phyloP scores from a whole-genome alignment of 1,140 invertebrate genomes.

The Steinernema feltiae region DNA sequence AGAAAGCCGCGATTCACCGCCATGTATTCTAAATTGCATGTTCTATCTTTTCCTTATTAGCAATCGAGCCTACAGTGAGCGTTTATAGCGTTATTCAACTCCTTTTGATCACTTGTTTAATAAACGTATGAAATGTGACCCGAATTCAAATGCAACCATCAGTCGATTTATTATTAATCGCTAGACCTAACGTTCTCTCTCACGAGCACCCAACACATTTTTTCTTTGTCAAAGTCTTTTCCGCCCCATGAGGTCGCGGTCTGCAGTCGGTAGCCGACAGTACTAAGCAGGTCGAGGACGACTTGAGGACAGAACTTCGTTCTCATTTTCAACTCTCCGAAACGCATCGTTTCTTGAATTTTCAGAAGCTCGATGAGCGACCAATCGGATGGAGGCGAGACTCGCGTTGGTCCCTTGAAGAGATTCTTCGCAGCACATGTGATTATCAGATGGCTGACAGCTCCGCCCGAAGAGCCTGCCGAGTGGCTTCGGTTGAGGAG shows the following conservation, averaged over 20 bases:
- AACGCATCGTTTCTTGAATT: neutral
- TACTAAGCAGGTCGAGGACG: neutral
- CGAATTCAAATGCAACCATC: neutral
- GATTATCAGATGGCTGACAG: neutral
- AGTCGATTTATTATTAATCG: neutral
- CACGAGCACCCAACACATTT: neutral
- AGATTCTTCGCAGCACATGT: neutral
- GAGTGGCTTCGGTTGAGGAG: neutral
- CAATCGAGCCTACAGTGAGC: neutral
- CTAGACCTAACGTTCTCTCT: neutral
- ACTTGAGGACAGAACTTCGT: neutral
- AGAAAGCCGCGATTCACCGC: neutral
- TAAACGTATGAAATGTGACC: slow-evolving; percentile 9
- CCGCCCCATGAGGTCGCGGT: neutral
- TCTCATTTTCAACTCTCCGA: neutral
- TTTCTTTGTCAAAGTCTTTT: neutral
- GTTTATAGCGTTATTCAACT: neutral
- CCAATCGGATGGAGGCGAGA: neutral
- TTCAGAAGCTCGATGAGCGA: neutral
- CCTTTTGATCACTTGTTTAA: slow-evolving; percentile 12
- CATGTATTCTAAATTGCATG: neutral
- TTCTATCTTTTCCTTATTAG: neutral
- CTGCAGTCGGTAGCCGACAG: neutral
- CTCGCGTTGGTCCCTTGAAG: neutral
- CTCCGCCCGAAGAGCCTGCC: neutral